Conservation (phyloP, 2,797 vertebrate species). For the Enteromius argenteus region DNA sequence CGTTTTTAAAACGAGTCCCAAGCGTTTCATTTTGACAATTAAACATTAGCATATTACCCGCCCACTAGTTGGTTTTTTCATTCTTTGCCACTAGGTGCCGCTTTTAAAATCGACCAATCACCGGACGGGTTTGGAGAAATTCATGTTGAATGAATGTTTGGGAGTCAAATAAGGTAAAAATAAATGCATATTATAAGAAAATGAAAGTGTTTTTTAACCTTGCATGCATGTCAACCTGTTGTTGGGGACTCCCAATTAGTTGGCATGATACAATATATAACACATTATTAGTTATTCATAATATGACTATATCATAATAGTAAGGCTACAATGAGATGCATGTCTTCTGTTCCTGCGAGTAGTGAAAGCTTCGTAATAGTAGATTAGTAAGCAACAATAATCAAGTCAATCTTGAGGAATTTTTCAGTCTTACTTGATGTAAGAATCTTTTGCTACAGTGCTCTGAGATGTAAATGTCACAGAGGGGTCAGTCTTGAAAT, state of each 20-base stretch:
- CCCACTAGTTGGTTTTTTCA: too few relatives aligned
- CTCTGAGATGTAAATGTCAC: conserved; percentile 22
- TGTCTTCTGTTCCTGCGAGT: not conserved
- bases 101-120: too few relatives aligned
- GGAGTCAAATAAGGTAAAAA: too few relatives aligned
- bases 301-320: not conserved
- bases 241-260: not conserved
- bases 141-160: too few relatives aligned
- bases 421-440: conserved; percentile 2
- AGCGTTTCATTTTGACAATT: too few relatives aligned
- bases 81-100: too few relatives aligned
- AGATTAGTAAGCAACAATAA: not conserved
- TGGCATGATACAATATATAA: not conserved
- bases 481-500: conserved; percentile 22
- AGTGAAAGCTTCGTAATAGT: not conserved
- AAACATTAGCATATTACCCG: too few relatives aligned
- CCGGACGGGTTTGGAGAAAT: too few relatives aligned
- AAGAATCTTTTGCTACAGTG: not conserved
- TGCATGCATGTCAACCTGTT: too few relatives aligned
- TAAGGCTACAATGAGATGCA: not conserved
- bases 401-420: not conserved
- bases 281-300: not conserved
- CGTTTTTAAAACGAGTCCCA: too few relatives aligned
- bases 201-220: too few relatives aligned
- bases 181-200: too few relatives aligned